These are phyloP conservation scores for Isaurus tuberculatus DNA, from an alignment of 92 coral and sea anemone species.

Conservation along the genomic window DNA sequence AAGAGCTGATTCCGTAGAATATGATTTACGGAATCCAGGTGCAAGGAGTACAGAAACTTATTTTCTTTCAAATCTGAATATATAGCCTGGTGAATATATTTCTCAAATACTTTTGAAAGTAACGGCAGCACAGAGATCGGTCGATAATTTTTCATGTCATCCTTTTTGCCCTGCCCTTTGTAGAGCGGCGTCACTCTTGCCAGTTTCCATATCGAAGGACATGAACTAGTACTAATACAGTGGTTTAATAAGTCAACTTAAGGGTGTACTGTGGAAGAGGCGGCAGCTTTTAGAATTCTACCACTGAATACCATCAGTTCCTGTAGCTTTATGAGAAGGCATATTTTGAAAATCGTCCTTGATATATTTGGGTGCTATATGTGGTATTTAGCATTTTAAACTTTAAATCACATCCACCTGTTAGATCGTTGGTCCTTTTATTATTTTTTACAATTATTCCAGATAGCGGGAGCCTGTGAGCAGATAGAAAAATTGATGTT, in stretches of 20 bases:
- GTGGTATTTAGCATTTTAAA: not conserved
- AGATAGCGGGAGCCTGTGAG: too few species aligned
- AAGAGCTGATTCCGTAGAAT: slow-evolving; percentile 37
- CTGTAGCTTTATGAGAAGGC: slow-evolving; percentile 40
- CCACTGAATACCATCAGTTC: slow-evolving; percentile 38
- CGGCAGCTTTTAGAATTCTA: slow-evolving; percentile 36
- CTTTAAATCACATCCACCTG: not conserved
- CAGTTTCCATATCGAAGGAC: slow-evolving; percentile 34
- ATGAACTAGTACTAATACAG: slow-evolving; percentile 24
- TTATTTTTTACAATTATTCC: too few species aligned
- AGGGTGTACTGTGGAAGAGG: slow-evolving; percentile 14
- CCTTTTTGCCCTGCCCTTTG: slow-evolving; percentile 27
- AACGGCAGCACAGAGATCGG: slow-evolving; percentile 28
- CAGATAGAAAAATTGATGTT: too few species aligned
- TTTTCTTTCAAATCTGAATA: slow-evolving; percentile 11
- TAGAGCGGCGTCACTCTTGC: slow-evolving; percentile 23
- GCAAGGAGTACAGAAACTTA: slow-evolving; percentile 38
- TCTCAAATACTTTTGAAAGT: slow-evolving; percentile 38
- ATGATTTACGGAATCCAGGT: slow-evolving; percentile 45
- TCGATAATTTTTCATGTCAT: not conserved
- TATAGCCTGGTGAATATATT: slow-evolving; percentile 27
- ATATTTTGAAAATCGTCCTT: not conserved
- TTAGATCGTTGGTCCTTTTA: not conserved
- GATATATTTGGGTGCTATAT: slow-evolving; percentile 1
- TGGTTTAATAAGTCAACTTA: slow-evolving; percentile 27